Conservation (phyloP, 2,113 vertebrate species). For the Apodemus sylvaticus region DNA sequence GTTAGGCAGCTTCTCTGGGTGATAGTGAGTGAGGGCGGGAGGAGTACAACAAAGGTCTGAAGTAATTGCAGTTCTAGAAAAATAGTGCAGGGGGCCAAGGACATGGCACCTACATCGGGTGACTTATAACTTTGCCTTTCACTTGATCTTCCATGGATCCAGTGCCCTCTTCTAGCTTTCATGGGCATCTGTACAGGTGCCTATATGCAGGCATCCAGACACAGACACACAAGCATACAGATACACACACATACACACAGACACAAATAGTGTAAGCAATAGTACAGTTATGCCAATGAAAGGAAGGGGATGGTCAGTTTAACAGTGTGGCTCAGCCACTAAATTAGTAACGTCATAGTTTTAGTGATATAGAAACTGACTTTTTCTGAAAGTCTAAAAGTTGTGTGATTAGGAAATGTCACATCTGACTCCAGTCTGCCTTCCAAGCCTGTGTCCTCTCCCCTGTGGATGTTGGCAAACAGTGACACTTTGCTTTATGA, state of each 20-base stretch:
- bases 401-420: neutral
- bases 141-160: neutral
- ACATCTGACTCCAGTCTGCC: neutral
- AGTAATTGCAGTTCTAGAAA: neutral
- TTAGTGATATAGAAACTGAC: neutral
- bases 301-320: neutral
- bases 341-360: neutral
- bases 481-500: constrained; percentile 4
- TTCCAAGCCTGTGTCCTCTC: neutral
- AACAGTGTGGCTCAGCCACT: neutral
- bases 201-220: neutral
- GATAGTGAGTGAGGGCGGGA: no score
- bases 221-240: neutral
- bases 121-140: neutral
- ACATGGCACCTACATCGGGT: neutral
- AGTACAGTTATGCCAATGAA: neutral
- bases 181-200: neutral
- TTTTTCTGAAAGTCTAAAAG: neutral
- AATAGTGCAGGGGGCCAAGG: neutral
- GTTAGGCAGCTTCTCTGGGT: neutral
- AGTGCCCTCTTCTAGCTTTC: neutral
- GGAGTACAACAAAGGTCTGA: neutral
- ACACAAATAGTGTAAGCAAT: neutral
- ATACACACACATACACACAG: neutral
- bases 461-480: neutral